Base-by-base conservation (phyloP, 1,140 invertebrate species). In the Frieseomelitta varia region DNA sequence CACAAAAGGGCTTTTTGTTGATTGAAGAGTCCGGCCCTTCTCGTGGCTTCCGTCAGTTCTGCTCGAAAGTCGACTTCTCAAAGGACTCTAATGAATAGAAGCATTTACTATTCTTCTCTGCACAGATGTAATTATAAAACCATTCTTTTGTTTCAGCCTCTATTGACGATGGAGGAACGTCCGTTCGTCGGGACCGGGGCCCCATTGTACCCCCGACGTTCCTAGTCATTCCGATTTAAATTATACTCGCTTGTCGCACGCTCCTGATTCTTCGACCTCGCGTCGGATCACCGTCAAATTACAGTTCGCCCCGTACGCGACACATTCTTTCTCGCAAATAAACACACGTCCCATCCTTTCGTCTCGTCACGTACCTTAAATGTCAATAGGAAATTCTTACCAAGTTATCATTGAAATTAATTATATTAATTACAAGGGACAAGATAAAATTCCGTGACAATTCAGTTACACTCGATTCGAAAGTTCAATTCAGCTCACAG, bases 41-140 rank as follows among this genome's bases (percentile, higher is more conserved):
- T 72, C 56, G 79, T 79, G 81, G 87, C 79, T 84, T 82, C 85
- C 81, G 73, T 71, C 69, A 79, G 69, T 75, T 85, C 73, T 47
- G 19, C 81, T 79, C 65, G 69, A 89, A 88, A 87, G 79, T 89
- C 82, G 88, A 85, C 88, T 89, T 79, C 73, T 85, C 69, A 74
- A 82, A 86, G 72, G 75, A 85, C 83, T 87, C 81, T 89, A 85
- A 82, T 89, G 87, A 89, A 90, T 87, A 89, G 88, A 87, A 87
- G 85, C 87, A 88, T 89, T 89, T 86, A 79, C 87, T 79, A 88
- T 89, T 88, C 87, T 89, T 84, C 79, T 58, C 72, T 53, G 71
- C 83, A 56, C 79, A 87, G 72, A 89, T 87, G 87, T 88, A 90
- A 89, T 85, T 90, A 81, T 90, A 87, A 90, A 90, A 89, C 88